These are phyloP conservation scores for Colostygia pectinataria DNA, from an alignment of 2,888 invertebrate species.

Conservation along the genomic window DNA sequence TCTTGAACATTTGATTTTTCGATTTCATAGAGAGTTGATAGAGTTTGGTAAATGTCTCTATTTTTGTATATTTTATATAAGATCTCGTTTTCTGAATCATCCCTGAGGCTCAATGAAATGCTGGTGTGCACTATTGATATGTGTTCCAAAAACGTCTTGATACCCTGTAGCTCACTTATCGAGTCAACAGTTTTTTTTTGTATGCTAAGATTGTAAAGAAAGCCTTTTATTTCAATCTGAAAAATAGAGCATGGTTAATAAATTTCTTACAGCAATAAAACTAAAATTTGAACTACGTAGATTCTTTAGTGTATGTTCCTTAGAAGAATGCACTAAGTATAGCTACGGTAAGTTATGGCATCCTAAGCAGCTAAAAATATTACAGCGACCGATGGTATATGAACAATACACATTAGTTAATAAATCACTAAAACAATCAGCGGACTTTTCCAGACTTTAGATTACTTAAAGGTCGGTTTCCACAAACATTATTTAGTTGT, in stretches of 20 bases:
- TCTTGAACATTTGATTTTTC: slow-evolving; percentile 63
- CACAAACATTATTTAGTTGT: too few relatives aligned
- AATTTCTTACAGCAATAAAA: too few relatives aligned
- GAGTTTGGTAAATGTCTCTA: slow-evolving; percentile 77
- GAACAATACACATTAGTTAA: too few relatives aligned
- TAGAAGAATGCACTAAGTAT: too few relatives aligned
- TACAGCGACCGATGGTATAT: too few relatives aligned
- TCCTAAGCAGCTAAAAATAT: too few relatives aligned
- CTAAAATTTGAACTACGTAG: too few relatives aligned
- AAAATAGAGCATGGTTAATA: slow-evolving; percentile 14
- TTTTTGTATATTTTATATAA: slow-evolving; percentile 84
- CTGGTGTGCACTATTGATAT: slow-evolving; percentile 85
- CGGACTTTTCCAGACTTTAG: too few relatives aligned
- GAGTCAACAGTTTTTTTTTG: slow-evolving; percentile 79
- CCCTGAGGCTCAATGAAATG: slow-evolving; percentile 86
- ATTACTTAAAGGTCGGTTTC: too few relatives aligned
- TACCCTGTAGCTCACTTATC: slow-evolving; percentile 81
- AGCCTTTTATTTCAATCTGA: slow-evolving; percentile 85
- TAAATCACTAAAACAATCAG: too few relatives aligned
- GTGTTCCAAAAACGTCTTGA: slow-evolving; percentile 83
- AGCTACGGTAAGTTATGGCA: too few relatives aligned
- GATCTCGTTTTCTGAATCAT: slow-evolving; percentile 84
- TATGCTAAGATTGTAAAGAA: slow-evolving; percentile 85
- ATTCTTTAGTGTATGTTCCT: too few relatives aligned
- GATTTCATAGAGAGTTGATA: slow-evolving; percentile 61